phyloP scores from a whole-genome alignment of 2,113 vertebrate species.

The Phrynosoma platyrhinos region DNA sequence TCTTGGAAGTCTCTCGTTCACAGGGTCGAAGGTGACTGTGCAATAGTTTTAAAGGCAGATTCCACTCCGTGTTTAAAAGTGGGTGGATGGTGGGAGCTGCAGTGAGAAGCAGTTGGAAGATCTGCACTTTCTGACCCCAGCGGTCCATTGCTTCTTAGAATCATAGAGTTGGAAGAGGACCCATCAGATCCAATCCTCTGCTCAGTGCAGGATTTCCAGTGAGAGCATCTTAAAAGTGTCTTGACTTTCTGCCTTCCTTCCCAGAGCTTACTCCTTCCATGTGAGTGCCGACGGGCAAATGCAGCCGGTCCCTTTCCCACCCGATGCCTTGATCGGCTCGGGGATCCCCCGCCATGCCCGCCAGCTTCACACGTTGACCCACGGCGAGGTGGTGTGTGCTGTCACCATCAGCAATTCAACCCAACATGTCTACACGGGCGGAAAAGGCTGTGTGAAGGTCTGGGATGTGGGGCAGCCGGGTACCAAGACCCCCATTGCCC shows the following conservation, averaged over 20 bases:
- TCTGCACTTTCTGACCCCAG: too few relatives aligned
- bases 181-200: too few relatives aligned
- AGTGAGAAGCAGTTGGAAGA: too few relatives aligned
- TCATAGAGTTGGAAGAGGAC: too few relatives aligned
- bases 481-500: slow-evolving; percentile 88
- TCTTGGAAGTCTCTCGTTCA: too few relatives aligned
- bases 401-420: slow-evolving; percentile 93
- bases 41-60: too few relatives aligned
- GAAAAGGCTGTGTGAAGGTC: slow-evolving; percentile 92
- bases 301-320: slow-evolving; percentile 91
- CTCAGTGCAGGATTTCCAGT: too few relatives aligned
- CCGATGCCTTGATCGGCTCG: slow-evolving; percentile 84
- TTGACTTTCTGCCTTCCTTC: neutral
- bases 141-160: too few relatives aligned
- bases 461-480: slow-evolving; percentile 93
- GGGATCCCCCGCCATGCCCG: slow-evolving; percentile 86
- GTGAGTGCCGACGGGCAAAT: slow-evolving; percentile 92
- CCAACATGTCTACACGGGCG: slow-evolving; percentile 89
- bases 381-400: slow-evolving; percentile 91
- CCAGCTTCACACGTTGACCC: slow-evolving; percentile 88
- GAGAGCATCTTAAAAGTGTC: rapidly evolving
- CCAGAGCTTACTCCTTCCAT: slow-evolving; percentile 87
- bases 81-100: neutral
- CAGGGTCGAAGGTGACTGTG: too few relatives aligned
- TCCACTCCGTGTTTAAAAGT: neutral